These are phyloP conservation scores for Enoplosus armatus DNA, from an alignment of 2,797 vertebrate genomes.

Conservation along the genomic window DNA sequence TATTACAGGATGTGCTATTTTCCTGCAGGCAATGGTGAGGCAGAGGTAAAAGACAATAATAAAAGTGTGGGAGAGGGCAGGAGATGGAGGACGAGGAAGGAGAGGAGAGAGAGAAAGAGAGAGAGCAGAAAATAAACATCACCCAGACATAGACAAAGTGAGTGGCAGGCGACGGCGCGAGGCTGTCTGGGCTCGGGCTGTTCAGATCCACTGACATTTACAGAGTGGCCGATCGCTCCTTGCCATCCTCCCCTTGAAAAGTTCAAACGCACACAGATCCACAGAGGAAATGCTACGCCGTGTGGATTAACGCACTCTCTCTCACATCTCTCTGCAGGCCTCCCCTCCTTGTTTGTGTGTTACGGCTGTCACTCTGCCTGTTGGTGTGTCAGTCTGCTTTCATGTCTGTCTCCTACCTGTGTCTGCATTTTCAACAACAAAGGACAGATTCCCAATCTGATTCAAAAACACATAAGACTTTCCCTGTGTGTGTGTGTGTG, in stretches of 20 bases:
- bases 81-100: slow-evolving; percentile 43
- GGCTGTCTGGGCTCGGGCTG: slow-evolving; percentile 62
- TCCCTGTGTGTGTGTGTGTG: slow-evolving; percentile 4
- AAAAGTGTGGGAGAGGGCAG: slow-evolving; percentile 55
- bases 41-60: slow-evolving; percentile 75
- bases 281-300: slow-evolving; percentile 68
- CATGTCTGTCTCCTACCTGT: slow-evolving; percentile 28
- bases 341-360: slow-evolving; percentile 30
- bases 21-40: slow-evolving; percentile 63
- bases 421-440: slow-evolving; percentile 41
- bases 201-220: slow-evolving; percentile 84
- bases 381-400: slow-evolving; percentile 26
- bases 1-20: slow-evolving; percentile 70
- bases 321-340: slow-evolving; percentile 64
- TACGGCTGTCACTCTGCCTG: slow-evolving; percentile 52
- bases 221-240: slow-evolving; percentile 76
- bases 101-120: slow-evolving; percentile 8
- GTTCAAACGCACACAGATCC: slow-evolving; percentile 79
- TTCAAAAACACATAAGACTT: slow-evolving; percentile 2
- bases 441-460: slow-evolving; percentile 37
- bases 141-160: slow-evolving; percentile 60
- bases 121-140: slow-evolving; percentile 57
- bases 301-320: slow-evolving; percentile 70
- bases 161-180: slow-evolving; percentile 70
- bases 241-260: slow-evolving; percentile 75